Conservation (phyloP, 2,888 invertebrate species). For the Eupithecia tripunctaria region DNA sequence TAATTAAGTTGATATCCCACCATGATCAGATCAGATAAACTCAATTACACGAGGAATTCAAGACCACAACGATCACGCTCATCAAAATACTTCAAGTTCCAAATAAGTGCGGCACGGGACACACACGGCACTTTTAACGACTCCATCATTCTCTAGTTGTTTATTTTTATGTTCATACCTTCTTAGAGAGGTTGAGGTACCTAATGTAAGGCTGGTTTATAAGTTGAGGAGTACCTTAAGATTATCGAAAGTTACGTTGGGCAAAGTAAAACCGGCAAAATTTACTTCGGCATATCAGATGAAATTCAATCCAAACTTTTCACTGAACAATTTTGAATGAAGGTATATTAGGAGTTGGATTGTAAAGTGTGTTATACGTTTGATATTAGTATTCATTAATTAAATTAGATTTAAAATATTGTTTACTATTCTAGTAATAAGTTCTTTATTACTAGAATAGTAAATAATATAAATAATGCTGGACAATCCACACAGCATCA, state of each 20-base stretch:
- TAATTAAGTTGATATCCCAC: slow-evolving; percentile 17
- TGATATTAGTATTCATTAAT: not conserved
- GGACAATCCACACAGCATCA: too few relatives aligned
- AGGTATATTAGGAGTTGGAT: not conserved
- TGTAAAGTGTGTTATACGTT: not conserved
- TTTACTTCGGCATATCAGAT: not conserved
- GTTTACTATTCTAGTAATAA: too few relatives aligned
- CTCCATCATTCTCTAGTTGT: slow-evolving; percentile 45
- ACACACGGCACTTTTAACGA: slow-evolving; percentile 39
- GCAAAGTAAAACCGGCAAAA: slow-evolving; percentile 2
- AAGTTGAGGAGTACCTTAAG: not conserved
- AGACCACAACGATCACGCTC: slow-evolving; percentile 20
- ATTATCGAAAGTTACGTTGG: not conserved
- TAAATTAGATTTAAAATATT: not conserved
- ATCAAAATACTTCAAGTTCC: slow-evolving; percentile 38
- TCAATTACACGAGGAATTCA: slow-evolving; percentile 27
- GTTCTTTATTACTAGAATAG: not conserved
- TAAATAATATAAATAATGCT: too few relatives aligned
- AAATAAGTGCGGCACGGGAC: slow-evolving; percentile 39
- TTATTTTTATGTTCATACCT: slow-evolving; percentile 48
- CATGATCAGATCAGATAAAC: slow-evolving; percentile 19
- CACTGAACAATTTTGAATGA: not conserved
- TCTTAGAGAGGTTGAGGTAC: slow-evolving; percentile 37
- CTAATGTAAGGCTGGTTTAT: not conserved
- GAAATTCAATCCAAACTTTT: not conserved